Evolutionary conservation across 2,888 invertebrate species (phyloP), one percentile per base, ranked within the genome.

Genomic region (Notodonta dromedarius): DNA sequence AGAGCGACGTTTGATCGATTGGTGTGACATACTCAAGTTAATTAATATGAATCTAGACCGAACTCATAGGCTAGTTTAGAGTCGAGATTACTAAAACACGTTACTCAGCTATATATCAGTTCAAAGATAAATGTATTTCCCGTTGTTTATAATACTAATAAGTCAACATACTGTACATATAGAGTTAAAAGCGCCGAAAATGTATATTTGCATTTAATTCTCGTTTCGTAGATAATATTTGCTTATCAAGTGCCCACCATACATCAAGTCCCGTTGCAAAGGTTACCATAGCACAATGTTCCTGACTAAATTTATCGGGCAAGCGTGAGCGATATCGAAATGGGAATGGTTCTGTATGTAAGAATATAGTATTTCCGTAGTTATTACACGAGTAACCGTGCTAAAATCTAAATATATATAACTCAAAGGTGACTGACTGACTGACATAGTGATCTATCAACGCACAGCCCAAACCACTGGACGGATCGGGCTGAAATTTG

Each of bases 251-350:
- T 8, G 39, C 16, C 39, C 40, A 5, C 6, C 11, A n/a, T 40
- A 40, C 7, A 55, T 8, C 4, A 1, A 6, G 16, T 55, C n/a
- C 55, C 55, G 55, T 55, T 55, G 40, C 1, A 40, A 40, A 55
- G 55, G 40, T 55, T 55, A 55, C 40, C 40, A 12, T 14, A 55
- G 55, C 40, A 40, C 40, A 55, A 39, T 55, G 40, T 55, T 35
- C 53, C 50, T 16, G 48, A 50, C 50, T 9, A 16, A 16, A 14
- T n/a, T 50, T 50, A 16, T 8, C 7, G 50, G 50, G 8, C 14
- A 50, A 16, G 12, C n/a, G 50, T 9, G 16, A 50, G n/a, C 4
- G 9, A n/a, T 46, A 46, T n/a, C 46, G n/a, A n/a, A 4, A n/a
- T 13, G 11, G 5, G 46, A 5, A 4, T 46, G 46, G n/a, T 42